phyloP scores from a whole-genome alignment of 2,113 vertebrate species.

The Dromiciops gliroides region DNA sequence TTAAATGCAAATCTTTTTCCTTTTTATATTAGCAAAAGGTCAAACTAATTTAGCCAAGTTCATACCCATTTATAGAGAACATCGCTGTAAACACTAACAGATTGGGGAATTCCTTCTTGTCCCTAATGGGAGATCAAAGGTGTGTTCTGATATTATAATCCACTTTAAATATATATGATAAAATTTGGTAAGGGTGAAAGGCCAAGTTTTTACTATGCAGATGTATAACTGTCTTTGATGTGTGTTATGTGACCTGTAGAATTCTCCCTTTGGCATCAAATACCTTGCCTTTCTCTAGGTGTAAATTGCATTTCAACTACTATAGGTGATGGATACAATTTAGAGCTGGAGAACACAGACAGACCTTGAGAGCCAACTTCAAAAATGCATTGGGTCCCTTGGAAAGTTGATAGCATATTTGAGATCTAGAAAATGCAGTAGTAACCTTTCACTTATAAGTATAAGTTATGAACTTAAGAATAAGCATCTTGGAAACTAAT shows the following conservation, averaged over 20 bases:
- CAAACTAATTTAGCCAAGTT: slow-evolving; percentile 76
- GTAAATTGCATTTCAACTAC: background rate
- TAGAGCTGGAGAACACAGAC: background rate
- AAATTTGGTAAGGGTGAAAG: slow-evolving; percentile 58
- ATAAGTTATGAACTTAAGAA: background rate
- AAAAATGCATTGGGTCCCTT: background rate
- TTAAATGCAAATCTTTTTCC: slow-evolving; percentile 73
- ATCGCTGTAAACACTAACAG: slow-evolving; percentile 71
- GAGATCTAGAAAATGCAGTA: background rate
- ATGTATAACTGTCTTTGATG: slow-evolving; percentile 35
- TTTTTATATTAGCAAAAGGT: slow-evolving; percentile 71
- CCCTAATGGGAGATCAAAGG: slow-evolving; percentile 59
- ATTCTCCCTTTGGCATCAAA: background rate
- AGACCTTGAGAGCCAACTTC: background rate
- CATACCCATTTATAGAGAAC: slow-evolving; percentile 64
- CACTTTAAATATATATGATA: slow-evolving; percentile 53
- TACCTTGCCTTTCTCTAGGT: background rate
- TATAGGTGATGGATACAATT: background rate
- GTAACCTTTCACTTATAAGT: background rate
- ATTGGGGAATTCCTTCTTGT: slow-evolving; percentile 65
- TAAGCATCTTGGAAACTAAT: background rate
- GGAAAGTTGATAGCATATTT: background rate
- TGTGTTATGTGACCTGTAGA: background rate
- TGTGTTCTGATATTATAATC: slow-evolving; percentile 67
- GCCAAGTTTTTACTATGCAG: slow-evolving; percentile 43